Conservation (phyloP, 2,113 vertebrate species). For the Chunga burmeisteri region DNA sequence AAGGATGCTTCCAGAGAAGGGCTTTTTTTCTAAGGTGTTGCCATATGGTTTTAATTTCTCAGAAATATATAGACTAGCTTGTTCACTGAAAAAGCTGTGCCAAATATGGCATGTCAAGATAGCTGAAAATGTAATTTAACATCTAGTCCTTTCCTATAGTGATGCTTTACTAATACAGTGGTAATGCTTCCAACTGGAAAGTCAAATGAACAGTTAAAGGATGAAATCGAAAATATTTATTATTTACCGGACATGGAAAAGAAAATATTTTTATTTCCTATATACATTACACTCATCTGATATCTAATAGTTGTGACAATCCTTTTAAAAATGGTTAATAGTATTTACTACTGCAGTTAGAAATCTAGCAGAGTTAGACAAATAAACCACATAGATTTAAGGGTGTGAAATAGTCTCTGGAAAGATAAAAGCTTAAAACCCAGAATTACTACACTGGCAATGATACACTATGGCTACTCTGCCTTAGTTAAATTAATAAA, state of each 20-base stretch:
- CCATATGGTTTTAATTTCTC: conserved; percentile 81
- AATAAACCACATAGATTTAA: not conserved
- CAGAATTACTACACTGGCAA: not conserved
- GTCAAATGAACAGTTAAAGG: conserved; percentile 47
- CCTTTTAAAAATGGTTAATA: not conserved
- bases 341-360: not conserved
- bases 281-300: not conserved
- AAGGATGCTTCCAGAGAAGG: conserved; percentile 69
- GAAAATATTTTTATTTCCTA: conserved; percentile 31
- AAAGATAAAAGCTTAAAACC: not conserved
- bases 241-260: conserved; percentile 19
- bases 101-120: conserved; percentile 71
- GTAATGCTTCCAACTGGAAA: conserved; percentile 50
- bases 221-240: conserved; percentile 40
- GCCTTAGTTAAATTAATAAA: conserved; percentile 2
- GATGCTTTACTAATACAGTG: conserved; percentile 26
- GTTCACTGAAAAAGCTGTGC: conserved; percentile 59
- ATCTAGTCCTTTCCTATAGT: conserved; percentile 61
- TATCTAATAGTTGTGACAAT: not conserved
- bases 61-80: conserved; percentile 75
- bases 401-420: not conserved
- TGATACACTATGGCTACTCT: not conserved
- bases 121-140: conserved; percentile 72
- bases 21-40: conserved; percentile 67
- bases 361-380: not conserved